Evolutionary conservation across 2,888 invertebrate genomes (phyloP).

Genomic region (Drosophila mulleri): DNA sequence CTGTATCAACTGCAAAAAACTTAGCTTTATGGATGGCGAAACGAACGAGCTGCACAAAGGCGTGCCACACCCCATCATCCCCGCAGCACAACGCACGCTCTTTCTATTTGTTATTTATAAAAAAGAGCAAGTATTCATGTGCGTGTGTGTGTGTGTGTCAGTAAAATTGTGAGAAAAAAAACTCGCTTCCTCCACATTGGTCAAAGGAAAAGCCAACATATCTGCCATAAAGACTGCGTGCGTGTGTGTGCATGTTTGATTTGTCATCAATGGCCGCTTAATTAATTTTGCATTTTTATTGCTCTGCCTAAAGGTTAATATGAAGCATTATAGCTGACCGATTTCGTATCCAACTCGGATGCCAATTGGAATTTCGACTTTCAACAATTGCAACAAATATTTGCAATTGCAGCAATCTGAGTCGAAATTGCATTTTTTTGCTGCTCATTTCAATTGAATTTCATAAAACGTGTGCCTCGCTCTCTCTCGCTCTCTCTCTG

Average conservation of each 20-base stretch:
- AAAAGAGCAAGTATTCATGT: not conserved
- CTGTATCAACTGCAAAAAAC: slow-evolving; percentile 32
- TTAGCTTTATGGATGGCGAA: slow-evolving; percentile 43
- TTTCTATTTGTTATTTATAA: slow-evolving; percentile 18
- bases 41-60: slow-evolving; percentile 20
- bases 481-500: too few relatives aligned
- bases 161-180: not conserved
- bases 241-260: not conserved
- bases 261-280: slow-evolving; percentile 19
- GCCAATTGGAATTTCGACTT: not conserved
- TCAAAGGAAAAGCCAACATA: slow-evolving; percentile 16
- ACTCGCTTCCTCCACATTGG: not conserved
- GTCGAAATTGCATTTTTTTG: slow-evolving; percentile 2
- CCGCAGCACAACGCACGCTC: not conserved
- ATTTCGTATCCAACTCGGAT: not conserved
- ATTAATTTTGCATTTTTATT: slow-evolving; percentile 28
- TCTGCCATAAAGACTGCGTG: not conserved
- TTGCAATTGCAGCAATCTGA: not conserved
- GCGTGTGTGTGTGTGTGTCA: not conserved
- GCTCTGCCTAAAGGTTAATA: slow-evolving; percentile 8
- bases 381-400: slow-evolving; percentile 5
- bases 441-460: slow-evolving; percentile 4
- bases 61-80: not conserved
- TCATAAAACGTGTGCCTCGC: not conserved
- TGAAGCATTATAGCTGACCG: slow-evolving; percentile 10